phyloP scores from a whole-genome alignment of 2,797 vertebrate genomes.

The Dicrostonyx torquatus region DNA sequence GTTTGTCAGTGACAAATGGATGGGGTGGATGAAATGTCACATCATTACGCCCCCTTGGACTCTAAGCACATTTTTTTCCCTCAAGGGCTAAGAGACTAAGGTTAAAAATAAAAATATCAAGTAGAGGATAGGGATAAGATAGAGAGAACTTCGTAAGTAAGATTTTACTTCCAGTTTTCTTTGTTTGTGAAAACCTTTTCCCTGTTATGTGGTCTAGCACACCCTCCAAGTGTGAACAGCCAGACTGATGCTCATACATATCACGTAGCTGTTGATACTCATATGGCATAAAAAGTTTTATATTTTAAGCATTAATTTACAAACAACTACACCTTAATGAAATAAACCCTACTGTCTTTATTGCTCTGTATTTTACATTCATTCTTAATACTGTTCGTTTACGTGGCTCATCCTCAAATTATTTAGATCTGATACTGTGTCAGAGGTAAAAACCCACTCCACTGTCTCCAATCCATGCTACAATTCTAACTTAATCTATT shows the following conservation, averaged over 20 bases:
- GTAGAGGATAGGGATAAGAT: not conserved
- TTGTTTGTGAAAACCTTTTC: not conserved
- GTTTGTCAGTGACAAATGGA: not conserved
- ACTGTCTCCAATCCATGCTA: not conserved
- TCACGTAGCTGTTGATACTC: not conserved
- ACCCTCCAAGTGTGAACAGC: not conserved
- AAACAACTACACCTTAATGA: not conserved
- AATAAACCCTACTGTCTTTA: not conserved
- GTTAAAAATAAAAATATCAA: not conserved
- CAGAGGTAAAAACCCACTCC: not conserved
- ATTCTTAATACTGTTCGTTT: not conserved
- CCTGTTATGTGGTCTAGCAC: no score
- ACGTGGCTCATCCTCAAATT: not conserved
- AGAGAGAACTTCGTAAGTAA: not conserved
- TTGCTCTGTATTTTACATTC: not conserved
- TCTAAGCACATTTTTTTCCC: not conserved
- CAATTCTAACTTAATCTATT: not conserved
- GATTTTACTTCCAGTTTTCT: not conserved
- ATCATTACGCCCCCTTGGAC: not conserved
- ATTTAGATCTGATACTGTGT: not conserved
- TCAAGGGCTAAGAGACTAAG: not conserved
- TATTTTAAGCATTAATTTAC: not conserved
- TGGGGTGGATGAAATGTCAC: not conserved
- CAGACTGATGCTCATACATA: not conserved
- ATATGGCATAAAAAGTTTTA: not conserved